phyloP scores from a whole-genome alignment of 92 coral and sea anemone genomes.

The Meandrina meandrites region DNA sequence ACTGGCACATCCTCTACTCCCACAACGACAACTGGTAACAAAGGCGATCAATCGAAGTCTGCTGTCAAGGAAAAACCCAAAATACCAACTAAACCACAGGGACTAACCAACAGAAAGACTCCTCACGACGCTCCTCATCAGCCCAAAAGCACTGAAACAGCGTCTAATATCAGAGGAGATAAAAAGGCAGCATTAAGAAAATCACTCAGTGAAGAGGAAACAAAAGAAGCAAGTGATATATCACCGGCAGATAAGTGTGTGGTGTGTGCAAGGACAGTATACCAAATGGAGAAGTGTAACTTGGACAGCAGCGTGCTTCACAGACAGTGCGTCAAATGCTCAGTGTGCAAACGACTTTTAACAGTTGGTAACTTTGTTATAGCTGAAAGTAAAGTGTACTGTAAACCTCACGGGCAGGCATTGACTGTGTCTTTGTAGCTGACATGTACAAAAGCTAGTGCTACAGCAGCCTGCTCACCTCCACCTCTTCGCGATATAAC shows the following conservation, averaged over 20 bases:
- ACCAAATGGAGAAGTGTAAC: conserved; percentile 95
- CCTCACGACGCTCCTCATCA: not conserved
- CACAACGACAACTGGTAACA: not conserved
- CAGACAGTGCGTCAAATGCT: conserved; percentile 86
- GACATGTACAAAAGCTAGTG: not conserved
- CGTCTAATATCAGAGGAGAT: not conserved
- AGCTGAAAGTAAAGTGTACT: conserved; percentile 94
- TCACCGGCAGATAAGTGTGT: conserved; percentile 73
- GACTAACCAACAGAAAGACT: conserved; percentile 19
- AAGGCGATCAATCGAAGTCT: not conserved
- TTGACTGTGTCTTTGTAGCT: conserved; percentile 36
- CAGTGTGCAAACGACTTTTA: conserved; percentile 89
- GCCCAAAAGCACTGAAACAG: not conserved
- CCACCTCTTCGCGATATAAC: no score
- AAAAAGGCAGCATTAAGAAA: not conserved
- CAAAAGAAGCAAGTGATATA: conserved; percentile 4
- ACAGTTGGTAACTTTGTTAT: conserved; percentile 97
- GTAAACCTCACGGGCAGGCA: conserved; percentile 86
- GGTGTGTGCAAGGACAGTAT: conserved; percentile 88
- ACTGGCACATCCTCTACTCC: not conserved
- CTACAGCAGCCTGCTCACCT: not conserved
- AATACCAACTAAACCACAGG: conserved; percentile 26
- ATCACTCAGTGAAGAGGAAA: conserved; percentile 26
- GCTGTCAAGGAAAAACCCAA: conserved; percentile 37
- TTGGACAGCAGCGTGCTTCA: conserved; percentile 89